Evolutionary conservation across 2,888 invertebrate genomes (phyloP), one percentile per base, ranked within the genome.

Genomic region (Brenthis hecate): DNA sequence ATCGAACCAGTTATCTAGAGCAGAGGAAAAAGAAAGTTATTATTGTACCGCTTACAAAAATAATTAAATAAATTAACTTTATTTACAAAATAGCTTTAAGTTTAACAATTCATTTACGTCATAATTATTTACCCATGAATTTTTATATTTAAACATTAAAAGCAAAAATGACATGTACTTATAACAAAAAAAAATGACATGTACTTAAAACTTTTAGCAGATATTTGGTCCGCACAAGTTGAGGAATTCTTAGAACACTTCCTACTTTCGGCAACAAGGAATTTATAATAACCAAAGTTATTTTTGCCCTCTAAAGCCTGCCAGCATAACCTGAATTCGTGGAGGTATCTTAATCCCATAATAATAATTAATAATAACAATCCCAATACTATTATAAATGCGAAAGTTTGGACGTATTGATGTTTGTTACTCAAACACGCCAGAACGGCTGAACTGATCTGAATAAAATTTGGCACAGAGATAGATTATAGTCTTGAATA

Each of bases 281-380:
- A 62, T 62, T 62, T 62, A 53, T 53, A 62, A 62, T 62, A 62
- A 62, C 62, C 53, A 62, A 62, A 62, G 62, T 62, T 53, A 62
- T 62, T 62, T 62, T 62, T 62, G 62, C 62, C 14, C 6, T 53
- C 36, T 14, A 50, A 60, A 50, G 60, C 58, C 48, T 28, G 58
- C 60, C 11, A 48, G 50, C 16, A 60, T 60, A 50, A 60, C 28
- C 60, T 60, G 50, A 50, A 60, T 60, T 50, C 50, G 23, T 60
- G 48, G 36, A 8, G 11, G 50, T 28, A 3, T 50, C 48, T 60
- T 60, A 60, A 50, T 28, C 28, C 3, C 28, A 28, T 28, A 28
- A 19, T 1, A 19, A 19, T 19, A 19, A 19, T 19, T 19, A 19
- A 19, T 19, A 19, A 28, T 28, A 28, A 23, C 4, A 23, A 23